Evolutionary conservation across 2,888 invertebrate genomes (phyloP).

Genomic region (Orthosia cruda): DNA sequence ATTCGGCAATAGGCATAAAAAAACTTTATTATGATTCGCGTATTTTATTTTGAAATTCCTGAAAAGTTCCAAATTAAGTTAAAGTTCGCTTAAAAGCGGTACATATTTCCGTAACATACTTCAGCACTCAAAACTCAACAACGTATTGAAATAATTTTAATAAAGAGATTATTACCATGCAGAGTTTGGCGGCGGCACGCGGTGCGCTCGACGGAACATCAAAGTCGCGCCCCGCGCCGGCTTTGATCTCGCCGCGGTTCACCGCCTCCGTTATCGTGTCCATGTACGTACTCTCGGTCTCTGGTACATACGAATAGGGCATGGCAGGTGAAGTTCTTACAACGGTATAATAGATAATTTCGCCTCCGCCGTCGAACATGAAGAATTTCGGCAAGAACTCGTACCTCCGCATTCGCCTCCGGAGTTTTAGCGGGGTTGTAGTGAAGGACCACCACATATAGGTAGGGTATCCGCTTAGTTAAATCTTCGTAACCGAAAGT

Average conservation of each 20-base stretch:
- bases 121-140: conserved; percentile 26
- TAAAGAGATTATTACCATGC: conserved; percentile 61
- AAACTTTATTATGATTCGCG: no score
- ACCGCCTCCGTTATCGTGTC: conserved; percentile 76
- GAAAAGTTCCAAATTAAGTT: no score
- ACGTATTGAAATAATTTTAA: conserved; percentile 58
- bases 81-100: not conserved
- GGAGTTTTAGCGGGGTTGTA: not conserved
- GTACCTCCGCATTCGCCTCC: not conserved
- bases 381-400: not conserved
- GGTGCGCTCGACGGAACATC: conserved; percentile 81
- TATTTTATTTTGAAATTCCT: no score
- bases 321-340: not conserved
- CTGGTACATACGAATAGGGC: conserved; percentile 29
- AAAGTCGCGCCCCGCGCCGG: conserved; percentile 74
- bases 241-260: conserved; percentile 83
- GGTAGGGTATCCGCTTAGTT: no score
- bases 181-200: conserved; percentile 54
- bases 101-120: conserved; percentile 12
- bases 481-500: no score
- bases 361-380: not conserved
- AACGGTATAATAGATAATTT: not conserved
- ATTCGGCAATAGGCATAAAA: no score
- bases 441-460: no score
- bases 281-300: conserved; percentile 65